These are phyloP conservation scores for Pediacus dermestoides DNA, from an alignment of 2,888 invertebrate genomes.

Conservation along the genomic window DNA sequence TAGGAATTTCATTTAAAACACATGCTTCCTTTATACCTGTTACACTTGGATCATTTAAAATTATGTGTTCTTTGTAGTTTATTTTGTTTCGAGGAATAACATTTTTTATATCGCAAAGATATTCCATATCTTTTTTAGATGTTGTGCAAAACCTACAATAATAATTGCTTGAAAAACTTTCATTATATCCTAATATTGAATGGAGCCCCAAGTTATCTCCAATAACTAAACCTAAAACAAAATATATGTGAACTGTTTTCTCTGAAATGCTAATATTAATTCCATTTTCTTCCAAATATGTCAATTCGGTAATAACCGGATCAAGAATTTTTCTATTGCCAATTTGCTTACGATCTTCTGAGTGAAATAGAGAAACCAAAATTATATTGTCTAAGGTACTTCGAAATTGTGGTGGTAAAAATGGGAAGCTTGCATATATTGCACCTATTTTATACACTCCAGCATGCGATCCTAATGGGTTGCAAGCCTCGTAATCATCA, in stretches of 20 bases:
- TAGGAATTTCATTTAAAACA: no score
- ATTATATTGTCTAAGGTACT: constrained; percentile 13
- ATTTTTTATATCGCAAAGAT: no score
- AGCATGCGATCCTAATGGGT: constrained; percentile 11
- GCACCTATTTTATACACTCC: constrained; percentile 13
- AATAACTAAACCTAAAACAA: constrained; percentile 15
- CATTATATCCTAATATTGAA: constrained; percentile 13
- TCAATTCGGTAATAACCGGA: constrained; percentile 12
- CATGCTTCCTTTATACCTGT: no score
- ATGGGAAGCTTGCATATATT: constrained; percentile 9
- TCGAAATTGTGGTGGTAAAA: constrained; percentile 10
- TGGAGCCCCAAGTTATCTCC: constrained; percentile 20
- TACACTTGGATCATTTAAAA: no score
- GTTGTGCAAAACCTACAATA: constrained; percentile 15
- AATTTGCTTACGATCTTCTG: constrained; percentile 14
- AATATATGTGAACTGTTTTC: constrained; percentile 11
- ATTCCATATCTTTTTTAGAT: no score
- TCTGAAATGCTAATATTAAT: constrained; percentile 5
- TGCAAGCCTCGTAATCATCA: constrained; percentile 13
- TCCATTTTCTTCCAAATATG: constrained; percentile 5
- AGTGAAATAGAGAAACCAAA: constrained; percentile 11
- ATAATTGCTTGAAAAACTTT: constrained; percentile 12
- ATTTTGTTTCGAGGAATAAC: no score
- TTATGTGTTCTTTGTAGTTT: no score
- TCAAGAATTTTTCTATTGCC: constrained; percentile 13